Evolutionary conservation across 2,888 invertebrate species (phyloP), one percentile per base, ranked within the genome.

Genomic region (Ormyrus labotus): DNA sequence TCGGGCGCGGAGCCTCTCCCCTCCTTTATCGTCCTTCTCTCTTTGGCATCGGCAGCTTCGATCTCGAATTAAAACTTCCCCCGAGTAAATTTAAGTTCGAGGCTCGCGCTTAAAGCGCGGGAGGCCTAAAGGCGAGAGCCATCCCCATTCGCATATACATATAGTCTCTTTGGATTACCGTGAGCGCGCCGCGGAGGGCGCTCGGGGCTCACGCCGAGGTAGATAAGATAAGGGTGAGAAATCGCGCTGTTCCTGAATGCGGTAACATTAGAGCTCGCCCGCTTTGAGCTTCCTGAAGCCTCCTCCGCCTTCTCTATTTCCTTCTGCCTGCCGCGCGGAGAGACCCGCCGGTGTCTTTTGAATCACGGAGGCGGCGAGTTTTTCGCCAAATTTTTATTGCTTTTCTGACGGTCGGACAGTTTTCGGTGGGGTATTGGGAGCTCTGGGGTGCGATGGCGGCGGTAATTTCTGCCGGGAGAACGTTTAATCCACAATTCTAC

Each of bases 221-320:
- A 86, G 89, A 89, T 89, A 89, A 89, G 89, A 89, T 89, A 89
- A 89, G 88, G 87, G 86, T 89, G 89, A 89, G 89, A 89, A 89
- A 89, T 89, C 88, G 87, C 85, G 84, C 84, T 85, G 87, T 87
- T 87, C 85, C 84, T 87, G 87, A 87, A 88, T 88, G 88, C 86
- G 87, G 87, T 87, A 87, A 87, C 87, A 86, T 87, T 87, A 87
- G 85, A 85, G 85, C 83, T 69, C 58, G 58, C 48, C 19, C 72
- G 6, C 10, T 34, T 34, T 34, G 34, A 34, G 34, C 34, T 34
- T 34, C 34, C 34, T 34, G 34, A 34, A 34, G 34, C 34, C 34
- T 34, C 34, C 34, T 34, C 34, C 34, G 34, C 34, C 34, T 4
- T 34, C 34, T 34, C 34, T 34, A 34, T 34, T 34, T 34, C 34